Conservation (phyloP, 2,888 invertebrate species). For the Sarcophaga subvicina region DNA sequence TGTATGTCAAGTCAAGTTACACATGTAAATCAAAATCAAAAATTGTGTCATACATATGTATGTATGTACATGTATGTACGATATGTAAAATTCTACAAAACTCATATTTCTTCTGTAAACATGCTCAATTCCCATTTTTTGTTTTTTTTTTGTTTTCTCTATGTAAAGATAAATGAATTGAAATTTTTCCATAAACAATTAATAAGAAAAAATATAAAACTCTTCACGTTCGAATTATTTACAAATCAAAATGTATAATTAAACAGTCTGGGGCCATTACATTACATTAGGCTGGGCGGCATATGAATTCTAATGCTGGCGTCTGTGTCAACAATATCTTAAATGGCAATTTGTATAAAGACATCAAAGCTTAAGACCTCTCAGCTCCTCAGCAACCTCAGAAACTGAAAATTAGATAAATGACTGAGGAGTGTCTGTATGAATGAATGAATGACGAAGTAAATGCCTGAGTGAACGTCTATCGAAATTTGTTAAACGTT, state of each 20-base stretch:
- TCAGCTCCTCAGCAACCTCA: too few species aligned
- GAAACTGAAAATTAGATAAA: neutral
- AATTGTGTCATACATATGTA: too few species aligned
- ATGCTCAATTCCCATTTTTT: too few species aligned
- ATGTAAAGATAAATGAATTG: too few species aligned
- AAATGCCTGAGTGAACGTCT: neutral
- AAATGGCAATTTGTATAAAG: neutral
- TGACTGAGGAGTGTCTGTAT: neutral
- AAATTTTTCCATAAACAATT: too few species aligned
- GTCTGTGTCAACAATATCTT: neutral
- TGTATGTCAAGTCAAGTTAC: too few species aligned
- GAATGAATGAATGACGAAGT: neutral
- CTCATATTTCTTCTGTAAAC: too few species aligned
- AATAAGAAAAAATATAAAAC: neutral
- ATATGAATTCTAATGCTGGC: neutral
- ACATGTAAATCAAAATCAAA: too few species aligned
- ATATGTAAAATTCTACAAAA: too few species aligned
- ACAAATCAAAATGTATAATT: conserved; percentile 49
- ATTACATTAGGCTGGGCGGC: neutral
- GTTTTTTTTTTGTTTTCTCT: too few species aligned
- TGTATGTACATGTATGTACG: too few species aligned
- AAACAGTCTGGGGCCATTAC: conserved; percentile 7
- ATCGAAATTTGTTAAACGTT: neutral
- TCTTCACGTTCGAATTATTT: conserved; percentile 36
- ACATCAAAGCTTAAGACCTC: neutral